These are phyloP conservation scores for Lasioglossum villosulum DNA, from an alignment of 2,888 invertebrate genomes.

Conservation along the genomic window DNA sequence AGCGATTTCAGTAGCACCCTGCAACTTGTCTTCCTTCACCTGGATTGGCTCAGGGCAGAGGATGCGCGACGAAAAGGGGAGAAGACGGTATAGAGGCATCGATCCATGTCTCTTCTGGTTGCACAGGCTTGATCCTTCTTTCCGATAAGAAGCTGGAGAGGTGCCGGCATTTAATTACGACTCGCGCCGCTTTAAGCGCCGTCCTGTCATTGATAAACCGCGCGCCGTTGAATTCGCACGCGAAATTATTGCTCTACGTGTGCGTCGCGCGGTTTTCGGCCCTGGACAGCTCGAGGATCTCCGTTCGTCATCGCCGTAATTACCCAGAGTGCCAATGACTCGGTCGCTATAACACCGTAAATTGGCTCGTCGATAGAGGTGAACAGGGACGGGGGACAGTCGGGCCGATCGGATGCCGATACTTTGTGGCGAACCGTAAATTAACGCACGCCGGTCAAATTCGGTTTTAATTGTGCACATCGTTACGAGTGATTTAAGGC, in stretches of 20 bases:
- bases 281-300: neutral
- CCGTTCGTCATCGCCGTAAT: constrained; percentile 35
- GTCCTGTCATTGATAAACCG: constrained; percentile 66
- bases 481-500: neutral
- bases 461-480: neutral
- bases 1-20: constrained; percentile 5
- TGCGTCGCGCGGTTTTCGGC: constrained; percentile 13
- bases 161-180: constrained; percentile 72
- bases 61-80: constrained; percentile 4
- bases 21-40: constrained; percentile 2
- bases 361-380: constrained; percentile 7
- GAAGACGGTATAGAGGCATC: constrained; percentile 32
- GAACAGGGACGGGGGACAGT: neutral
- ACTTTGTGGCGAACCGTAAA: neutral
- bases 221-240: constrained; percentile 56
- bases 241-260: constrained; percentile 57
- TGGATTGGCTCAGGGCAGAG: neutral
- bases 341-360: neutral
- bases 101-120: constrained; percentile 49
- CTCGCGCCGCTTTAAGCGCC: constrained; percentile 64
- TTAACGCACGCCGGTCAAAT: neutral
- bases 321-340: neutral
- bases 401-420: neutral
- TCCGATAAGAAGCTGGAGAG: constrained; percentile 63
- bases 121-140: constrained; percentile 51